Conservation (phyloP, 2,888 invertebrate species). For the Petrophora chlorosata region DNA sequence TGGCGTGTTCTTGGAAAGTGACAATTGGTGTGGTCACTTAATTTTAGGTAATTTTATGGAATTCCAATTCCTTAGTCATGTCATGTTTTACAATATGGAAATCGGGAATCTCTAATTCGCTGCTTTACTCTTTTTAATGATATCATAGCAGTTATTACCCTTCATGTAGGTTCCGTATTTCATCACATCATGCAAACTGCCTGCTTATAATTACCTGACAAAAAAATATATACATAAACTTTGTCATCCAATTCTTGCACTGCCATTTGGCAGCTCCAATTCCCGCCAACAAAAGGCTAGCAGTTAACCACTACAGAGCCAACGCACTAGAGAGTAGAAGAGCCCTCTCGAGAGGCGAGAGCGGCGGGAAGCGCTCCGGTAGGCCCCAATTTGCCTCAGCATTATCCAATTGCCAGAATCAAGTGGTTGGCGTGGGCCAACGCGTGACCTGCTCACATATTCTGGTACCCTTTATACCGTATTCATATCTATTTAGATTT, state of each 20-base stretch:
- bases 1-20: too few relatives aligned
- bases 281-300: conserved; percentile 61
- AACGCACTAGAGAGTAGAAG: conserved; percentile 47
- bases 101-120: too few relatives aligned
- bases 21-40: too few relatives aligned
- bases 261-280: conserved; percentile 10
- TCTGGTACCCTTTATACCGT: conserved; percentile 40
- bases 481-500: conserved; percentile 24
- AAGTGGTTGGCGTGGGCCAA: conserved; percentile 81
- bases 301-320: conserved; percentile 38
- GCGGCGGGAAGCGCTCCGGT: conserved; percentile 71
- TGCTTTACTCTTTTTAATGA: too few relatives aligned
- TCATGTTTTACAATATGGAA: too few relatives aligned
- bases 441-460: conserved; percentile 73
- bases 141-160: too few relatives aligned
- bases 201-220: too few relatives aligned
- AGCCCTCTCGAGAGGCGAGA: conserved; percentile 64
- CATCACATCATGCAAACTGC: too few relatives aligned
- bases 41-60: too few relatives aligned
- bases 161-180: too few relatives aligned
- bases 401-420: conserved; percentile 78
- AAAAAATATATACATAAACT: too few relatives aligned
- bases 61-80: too few relatives aligned
- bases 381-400: conserved; percentile 75
- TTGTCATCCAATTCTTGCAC: neutral